A percentile compares a stretch with the other conserved stretches of the same genome.
Evolutionary conservation across 2,888 invertebrate species (phyloP).

Genomic region (Nemotelus pantherinus): DNA sequence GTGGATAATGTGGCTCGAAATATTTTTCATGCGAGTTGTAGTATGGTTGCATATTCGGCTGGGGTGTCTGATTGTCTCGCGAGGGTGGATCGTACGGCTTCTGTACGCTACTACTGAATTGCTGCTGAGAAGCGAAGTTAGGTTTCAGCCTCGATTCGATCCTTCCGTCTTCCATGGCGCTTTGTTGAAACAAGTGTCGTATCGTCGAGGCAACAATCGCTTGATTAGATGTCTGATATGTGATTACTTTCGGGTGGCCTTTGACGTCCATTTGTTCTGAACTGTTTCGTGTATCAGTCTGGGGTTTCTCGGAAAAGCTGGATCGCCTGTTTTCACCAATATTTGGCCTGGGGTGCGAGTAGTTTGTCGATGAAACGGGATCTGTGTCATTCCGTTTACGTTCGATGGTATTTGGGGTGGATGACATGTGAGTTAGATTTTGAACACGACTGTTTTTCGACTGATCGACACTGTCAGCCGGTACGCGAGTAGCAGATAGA

Average conservation of each 20-base stretch:
- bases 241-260: not conserved
- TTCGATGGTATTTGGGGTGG: not conserved
- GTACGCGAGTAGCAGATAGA: not conserved
- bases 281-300: not conserved
- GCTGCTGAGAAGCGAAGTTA: not conserved
- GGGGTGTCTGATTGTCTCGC: not conserved
- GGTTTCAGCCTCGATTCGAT: not conserved
- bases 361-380: slow-evolving; percentile 34
- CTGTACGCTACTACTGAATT: not conserved
- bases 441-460: not conserved
- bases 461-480: not conserved
- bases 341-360: not conserved
- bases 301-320: not conserved
- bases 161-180: slow-evolving; percentile 26
- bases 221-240: slow-evolving; percentile 31
- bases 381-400: not conserved
- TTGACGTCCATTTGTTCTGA: not conserved
- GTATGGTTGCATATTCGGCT: not conserved
- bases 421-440: not conserved
- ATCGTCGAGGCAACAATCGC: slow-evolving; percentile 45
- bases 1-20: not conserved
- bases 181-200: slow-evolving; percentile 45
- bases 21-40: not conserved
- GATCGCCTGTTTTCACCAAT: not conserved
- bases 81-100: not conserved